These are phyloP conservation scores for Synanthedon tipuliformis DNA, from an alignment of 2,888 invertebrate genomes.

Conservation along the genomic window DNA sequence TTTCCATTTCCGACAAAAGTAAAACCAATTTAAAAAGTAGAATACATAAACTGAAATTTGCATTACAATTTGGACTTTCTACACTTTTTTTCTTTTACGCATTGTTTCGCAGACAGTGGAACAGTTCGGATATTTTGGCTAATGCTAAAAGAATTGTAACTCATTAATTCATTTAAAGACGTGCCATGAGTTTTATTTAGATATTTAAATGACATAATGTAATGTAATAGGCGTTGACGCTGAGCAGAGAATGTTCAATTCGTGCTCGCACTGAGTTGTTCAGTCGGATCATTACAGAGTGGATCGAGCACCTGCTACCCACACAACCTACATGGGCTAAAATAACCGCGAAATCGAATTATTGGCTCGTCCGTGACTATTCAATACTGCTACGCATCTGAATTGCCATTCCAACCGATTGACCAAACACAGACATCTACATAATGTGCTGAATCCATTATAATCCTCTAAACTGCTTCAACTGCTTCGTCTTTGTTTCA, in stretches of 20 bases:
- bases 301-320: constrained; percentile 43
- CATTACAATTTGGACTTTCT: constrained; percentile 41
- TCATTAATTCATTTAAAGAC: too few species aligned
- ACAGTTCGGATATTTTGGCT: too few species aligned
- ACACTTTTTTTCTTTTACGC: background rate
- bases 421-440: constrained; percentile 29
- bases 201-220: background rate
- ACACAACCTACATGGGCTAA: constrained; percentile 42
- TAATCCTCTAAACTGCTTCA: constrained; percentile 10
- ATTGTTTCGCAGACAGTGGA: background rate
- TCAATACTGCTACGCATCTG: constrained; percentile 40
- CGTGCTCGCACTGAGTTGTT: constrained; percentile 25
- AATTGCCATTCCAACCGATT: constrained; percentile 35
- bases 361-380: constrained; percentile 44
- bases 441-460: constrained; percentile 27
- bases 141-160: too few species aligned
- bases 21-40: constrained; percentile 48
- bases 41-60: constrained; percentile 51
- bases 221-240: background rate
- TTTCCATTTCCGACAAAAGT: constrained; percentile 51
- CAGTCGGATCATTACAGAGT: constrained; percentile 43
- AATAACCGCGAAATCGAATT: constrained; percentile 65
- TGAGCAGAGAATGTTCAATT: background rate
- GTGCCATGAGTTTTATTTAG: too few species aligned
- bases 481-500: background rate